Evolutionary conservation across 2,888 invertebrate species (phyloP).

Genomic region (Choreutis nemorana): DNA sequence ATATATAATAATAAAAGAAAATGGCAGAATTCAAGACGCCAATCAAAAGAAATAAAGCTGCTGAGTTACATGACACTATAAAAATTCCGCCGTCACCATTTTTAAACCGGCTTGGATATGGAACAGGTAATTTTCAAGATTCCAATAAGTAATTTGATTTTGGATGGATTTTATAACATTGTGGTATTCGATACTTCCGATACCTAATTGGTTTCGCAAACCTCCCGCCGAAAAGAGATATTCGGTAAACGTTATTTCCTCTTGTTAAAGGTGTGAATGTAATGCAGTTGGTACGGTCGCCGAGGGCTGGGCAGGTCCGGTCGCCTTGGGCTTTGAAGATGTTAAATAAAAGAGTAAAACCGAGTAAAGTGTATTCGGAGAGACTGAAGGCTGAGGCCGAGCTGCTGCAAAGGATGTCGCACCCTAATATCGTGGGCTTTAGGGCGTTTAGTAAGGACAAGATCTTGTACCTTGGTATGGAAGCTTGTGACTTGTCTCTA

Average conservation of each 20-base stretch:
- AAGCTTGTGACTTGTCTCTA: conserved; percentile 76
- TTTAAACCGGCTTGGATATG: conserved; percentile 76
- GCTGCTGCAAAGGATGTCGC: conserved; percentile 71
- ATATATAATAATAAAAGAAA: too few relatives aligned
- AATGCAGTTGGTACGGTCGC: conserved; percentile 77
- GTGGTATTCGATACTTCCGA: too few relatives aligned
- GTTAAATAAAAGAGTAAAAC: conserved; percentile 61
- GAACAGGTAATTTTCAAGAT: conserved; percentile 68
- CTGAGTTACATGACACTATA: conserved; percentile 29
- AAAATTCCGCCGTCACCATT: conserved; percentile 78
- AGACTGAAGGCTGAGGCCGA: conserved; percentile 77
- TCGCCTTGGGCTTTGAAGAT: conserved; percentile 91
- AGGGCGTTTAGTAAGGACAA: conserved; percentile 58
- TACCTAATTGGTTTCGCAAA: too few relatives aligned
- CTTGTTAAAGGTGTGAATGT: conserved; percentile 78
- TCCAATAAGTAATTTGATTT: too few relatives aligned
- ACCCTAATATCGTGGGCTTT: conserved; percentile 87
- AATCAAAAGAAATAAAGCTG: conserved; percentile 27
- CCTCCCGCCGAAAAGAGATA: too few relatives aligned
- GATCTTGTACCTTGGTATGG: conserved; percentile 78
- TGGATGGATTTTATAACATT: too few relatives aligned
- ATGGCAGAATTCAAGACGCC: conserved; percentile 53
- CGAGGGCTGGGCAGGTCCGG: conserved; percentile 69
- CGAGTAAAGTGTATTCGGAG: conserved; percentile 46
- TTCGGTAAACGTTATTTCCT: too few relatives aligned